A percentile compares a stretch with the other conserved stretches of the same genome.
Evolutionary conservation across 2,797 vertebrate species (phyloP).

Genomic region (Natrix natrix): DNA sequence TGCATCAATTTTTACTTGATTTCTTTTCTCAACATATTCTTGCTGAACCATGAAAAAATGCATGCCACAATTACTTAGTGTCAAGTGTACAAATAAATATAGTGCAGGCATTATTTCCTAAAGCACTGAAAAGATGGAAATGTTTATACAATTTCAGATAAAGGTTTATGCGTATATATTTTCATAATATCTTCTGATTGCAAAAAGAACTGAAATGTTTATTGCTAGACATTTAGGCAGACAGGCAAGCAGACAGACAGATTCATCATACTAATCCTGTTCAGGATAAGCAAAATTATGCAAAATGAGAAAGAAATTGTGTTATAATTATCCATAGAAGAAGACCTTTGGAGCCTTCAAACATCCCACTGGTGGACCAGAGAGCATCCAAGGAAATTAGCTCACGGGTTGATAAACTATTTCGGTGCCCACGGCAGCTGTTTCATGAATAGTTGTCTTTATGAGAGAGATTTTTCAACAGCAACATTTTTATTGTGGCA

Average conservation of each 20-base stretch:
- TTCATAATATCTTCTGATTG: neutral
- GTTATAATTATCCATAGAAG: neutral
- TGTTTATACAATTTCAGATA: neutral
- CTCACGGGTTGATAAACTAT: neutral
- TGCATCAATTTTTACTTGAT: conserved; percentile 7
- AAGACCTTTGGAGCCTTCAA: neutral
- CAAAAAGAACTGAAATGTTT: neutral
- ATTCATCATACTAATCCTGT: neutral
- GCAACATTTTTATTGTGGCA: neutral
- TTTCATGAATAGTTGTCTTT: neutral
- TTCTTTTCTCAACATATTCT: neutral
- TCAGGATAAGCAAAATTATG: neutral
- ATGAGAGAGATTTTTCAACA: neutral
- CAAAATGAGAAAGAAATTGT: neutral
- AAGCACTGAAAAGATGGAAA: neutral
- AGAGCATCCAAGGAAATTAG: neutral
- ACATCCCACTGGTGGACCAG: neutral
- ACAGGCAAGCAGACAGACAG: neutral
- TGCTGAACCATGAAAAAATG: neutral
- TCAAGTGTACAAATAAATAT: neutral
- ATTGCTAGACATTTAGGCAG: neutral
- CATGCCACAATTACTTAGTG: neutral
- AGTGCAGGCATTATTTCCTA: neutral
- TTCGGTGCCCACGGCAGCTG: neutral
- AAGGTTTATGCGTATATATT: neutral